Base-by-base conservation (phyloP, 2,797 vertebrate genomes). In the Luscinia luscinia region DNA sequence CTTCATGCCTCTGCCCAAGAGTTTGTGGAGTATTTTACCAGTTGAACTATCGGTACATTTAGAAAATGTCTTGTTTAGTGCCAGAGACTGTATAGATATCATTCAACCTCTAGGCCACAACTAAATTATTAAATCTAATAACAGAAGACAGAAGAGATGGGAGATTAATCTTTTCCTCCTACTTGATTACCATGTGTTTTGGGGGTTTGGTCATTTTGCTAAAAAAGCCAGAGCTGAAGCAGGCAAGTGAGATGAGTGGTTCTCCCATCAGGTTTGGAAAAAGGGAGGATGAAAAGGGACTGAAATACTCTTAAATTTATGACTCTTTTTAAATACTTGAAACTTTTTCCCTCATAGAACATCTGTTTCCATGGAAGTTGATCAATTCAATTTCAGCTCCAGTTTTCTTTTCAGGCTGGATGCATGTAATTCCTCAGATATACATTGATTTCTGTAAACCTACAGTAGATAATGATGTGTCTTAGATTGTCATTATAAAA, bases 311-410 rank as follows among this genome's bases (percentile, higher is more conserved):
- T 40, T 38, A 62, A 69, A 73, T 59, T 32, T 48, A 54, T 58
- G 16, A 20, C 20, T 54, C 40, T 51, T 67, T 55, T 69, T 68
- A 45, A 68, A 66, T 68, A 26, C 51, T 66, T 73, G 36, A 34
- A 63, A 61, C 21, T 57, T 88, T 45, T 76, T 45, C 45, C 20
- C 21, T 20, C 13, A 2, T 70, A 36, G 46, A 82, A 41, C 66
- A 84, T 96, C 79, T 90, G 77, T 92, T 95, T 96, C 90, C 68
- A 43, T 59, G 59, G 68, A 83, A 87, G 74, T 40, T 51, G 68
- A 72, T 96, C 32, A 58, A 41, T 70, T 89, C 11, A 26, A 5
- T 75, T 94, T 94, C 68, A 84, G 70, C 59, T 89, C 15, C 22
- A 51, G 6, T 70, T 89, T 79, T 41, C 27, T 78, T 84, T 84